Percentiles rank a stretch among this genome's conserved stretches.
These are phyloP conservation scores for Bovichtus diacanthus DNA, from an alignment of 2,797 vertebrate genomes.

Conservation along the genomic window DNA sequence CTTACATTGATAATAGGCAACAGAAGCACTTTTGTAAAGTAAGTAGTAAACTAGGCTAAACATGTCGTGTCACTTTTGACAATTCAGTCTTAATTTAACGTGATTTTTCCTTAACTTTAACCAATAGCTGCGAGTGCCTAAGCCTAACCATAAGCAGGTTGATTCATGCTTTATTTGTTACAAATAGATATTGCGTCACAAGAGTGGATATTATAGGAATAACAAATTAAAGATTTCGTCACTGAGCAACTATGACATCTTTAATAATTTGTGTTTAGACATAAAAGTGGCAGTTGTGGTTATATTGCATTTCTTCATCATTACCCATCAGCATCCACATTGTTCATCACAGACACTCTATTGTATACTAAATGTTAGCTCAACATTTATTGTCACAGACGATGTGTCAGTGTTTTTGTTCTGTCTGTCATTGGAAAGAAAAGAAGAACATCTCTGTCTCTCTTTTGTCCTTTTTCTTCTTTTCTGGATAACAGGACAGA, in stretches of 20 bases:
- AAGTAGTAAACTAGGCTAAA: neutral
- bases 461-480: conserved; percentile 32
- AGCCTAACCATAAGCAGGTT: neutral
- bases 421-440: conserved; percentile 52
- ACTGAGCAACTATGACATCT: neutral
- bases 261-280: neutral
- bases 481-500: conserved; percentile 33
- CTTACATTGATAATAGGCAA: neutral
- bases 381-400: conserved; percentile 35
- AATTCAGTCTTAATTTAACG: neutral
- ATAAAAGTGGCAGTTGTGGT: conserved; percentile 8
- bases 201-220: neutral
- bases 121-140: neutral
- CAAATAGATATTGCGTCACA: neutral
- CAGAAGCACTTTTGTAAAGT: neutral
- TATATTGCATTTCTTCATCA: conserved; percentile 2
- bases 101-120: neutral
- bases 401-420: conserved; percentile 58
- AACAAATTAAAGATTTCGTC: neutral
- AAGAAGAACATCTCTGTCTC: conserved; percentile 54
- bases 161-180: neutral
- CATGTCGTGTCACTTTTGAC: neutral
- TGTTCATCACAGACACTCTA: conserved; percentile 39
- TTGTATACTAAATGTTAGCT: conserved; percentile 24
- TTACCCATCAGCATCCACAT: conserved; percentile 19